Conservation (phyloP, 2,797 vertebrate species). For the Oryzias dopingdopingensis region DNA sequence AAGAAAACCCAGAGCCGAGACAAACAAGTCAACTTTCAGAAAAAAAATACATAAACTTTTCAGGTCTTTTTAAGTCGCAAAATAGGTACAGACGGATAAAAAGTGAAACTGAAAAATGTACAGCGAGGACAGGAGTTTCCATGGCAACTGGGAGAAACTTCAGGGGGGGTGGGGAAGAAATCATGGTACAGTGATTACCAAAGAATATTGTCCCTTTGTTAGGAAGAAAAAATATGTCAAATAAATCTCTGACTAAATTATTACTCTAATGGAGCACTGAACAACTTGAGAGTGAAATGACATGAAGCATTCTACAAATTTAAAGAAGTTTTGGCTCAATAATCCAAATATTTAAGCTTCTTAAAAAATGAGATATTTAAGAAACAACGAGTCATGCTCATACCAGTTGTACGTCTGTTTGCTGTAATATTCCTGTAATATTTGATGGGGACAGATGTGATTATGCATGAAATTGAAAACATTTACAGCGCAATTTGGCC, state of each 20-base stretch:
- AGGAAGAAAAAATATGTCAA: constrained; percentile 15
- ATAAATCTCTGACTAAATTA: constrained; percentile 12
- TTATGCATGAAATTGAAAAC: constrained; percentile 67
- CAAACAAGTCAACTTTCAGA: constrained; percentile 17
- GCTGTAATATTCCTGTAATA: constrained; percentile 8
- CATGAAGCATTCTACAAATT: background rate
- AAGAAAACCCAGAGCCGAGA: background rate
- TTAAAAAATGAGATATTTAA: background rate
- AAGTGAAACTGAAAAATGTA: constrained; percentile 39
- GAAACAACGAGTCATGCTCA: constrained; percentile 5
- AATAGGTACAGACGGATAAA: constrained; percentile 29
- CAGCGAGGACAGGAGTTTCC: constrained; percentile 55
- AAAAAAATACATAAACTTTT: constrained; percentile 23
- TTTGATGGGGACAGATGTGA: constrained; percentile 53
- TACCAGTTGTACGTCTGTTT: constrained; percentile 22
- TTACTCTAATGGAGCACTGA: constrained; percentile 2
- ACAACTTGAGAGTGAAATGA: background rate
- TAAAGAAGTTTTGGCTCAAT: constrained; percentile 5
- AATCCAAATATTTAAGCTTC: constrained; percentile 12
- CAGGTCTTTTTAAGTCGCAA: constrained; percentile 22
- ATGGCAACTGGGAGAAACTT: constrained; percentile 69
- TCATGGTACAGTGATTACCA: constrained; percentile 38
- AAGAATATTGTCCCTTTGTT: constrained; percentile 8
- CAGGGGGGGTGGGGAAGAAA: constrained; percentile 19
- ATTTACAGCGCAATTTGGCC: constrained; percentile 34